Evolutionary conservation across 2,113 vertebrate genomes (phyloP), one percentile per base, ranked within the genome.

Genomic region (Vicugna pacos): DNA sequence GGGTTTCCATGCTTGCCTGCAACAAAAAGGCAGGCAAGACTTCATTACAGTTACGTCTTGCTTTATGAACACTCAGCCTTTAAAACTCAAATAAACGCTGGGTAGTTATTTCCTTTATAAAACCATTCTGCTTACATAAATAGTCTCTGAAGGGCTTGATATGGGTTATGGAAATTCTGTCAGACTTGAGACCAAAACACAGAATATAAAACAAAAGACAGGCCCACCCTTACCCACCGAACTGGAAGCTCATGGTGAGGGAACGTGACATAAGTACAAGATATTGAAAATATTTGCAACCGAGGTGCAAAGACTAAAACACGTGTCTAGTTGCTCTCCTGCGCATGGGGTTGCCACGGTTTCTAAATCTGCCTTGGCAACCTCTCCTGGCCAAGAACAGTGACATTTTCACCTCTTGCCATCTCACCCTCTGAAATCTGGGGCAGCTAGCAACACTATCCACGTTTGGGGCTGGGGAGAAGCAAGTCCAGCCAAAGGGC

Each of bases 391-490:
- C 87, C 83, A 60, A 82, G 58, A 35, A 46, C 52, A 8, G 60
- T 82, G 91, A 95, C 82, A 88, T 83, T 96, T 91, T 96, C 94
- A 97, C 93, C 95, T 96, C 77, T 60, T 9, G 75, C 67, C 50
- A 58, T 89, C 42, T 93, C 83, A 73, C 46, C 50, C 67, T 73
- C 50, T 58, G 14, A 94, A 91, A 96, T 96, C 93, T 94, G 73
- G 92, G 97, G 60, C 96, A 96, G 81, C 65, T 48, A 17, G 95
- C 81, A 96, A 97, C 46, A 70, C n/a, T 90, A 97, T 54, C 95
- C 52, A 30, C 0, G 1, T 24, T 70, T 32, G 48, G 86, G 73
- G 54, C 32, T 32, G 79, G 19, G 50, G 56, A 89, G 80, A 30
- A 22, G 50, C 62, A 0, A 80, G 38, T 26, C 56, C 72, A 13